These are phyloP conservation scores for Diprion similis DNA, from an alignment of 1,140 invertebrate species.

Conservation along the genomic window DNA sequence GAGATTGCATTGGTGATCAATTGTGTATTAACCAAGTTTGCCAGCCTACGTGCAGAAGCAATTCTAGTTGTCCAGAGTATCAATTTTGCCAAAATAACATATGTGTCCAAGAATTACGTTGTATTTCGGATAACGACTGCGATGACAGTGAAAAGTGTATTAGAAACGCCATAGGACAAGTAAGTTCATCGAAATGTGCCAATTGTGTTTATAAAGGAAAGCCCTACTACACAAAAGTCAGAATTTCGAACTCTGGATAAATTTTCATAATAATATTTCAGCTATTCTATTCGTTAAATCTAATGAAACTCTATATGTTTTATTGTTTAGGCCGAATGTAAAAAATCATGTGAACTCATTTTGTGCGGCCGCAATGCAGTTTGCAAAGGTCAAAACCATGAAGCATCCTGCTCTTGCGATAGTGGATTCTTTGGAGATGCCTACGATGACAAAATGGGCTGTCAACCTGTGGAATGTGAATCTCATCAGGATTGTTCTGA, in stretches of 20 bases:
- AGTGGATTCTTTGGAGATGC: constrained; percentile 81
- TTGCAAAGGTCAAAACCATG: constrained; percentile 74
- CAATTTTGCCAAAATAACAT: constrained; percentile 84
- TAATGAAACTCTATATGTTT: constrained; percentile 8
- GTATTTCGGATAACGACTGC: constrained; percentile 75
- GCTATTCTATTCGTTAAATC: background rate
- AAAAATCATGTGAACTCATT: constrained; percentile 73
- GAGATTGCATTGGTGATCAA: constrained; percentile 83
- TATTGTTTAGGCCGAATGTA: constrained; percentile 67
- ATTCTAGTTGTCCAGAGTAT: constrained; percentile 79
- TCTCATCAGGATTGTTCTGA: constrained; percentile 75
- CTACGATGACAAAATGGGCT: constrained; percentile 73
- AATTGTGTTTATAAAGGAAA: background rate
- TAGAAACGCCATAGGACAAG: constrained; percentile 70
- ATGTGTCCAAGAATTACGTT: constrained; percentile 81
- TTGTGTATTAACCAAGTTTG: constrained; percentile 81
- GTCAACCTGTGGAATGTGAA: constrained; percentile 79
- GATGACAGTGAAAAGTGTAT: constrained; percentile 71
- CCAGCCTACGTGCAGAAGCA: constrained; percentile 78
- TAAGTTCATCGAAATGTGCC: constrained; percentile 23
- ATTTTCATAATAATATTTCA: background rate
- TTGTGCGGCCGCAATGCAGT: constrained; percentile 83
- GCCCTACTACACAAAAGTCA: background rate
- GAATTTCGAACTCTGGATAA: background rate
- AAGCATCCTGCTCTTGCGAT: constrained; percentile 78